phyloP scores from a whole-genome alignment of 2,888 invertebrate genomes.

The Tinea semifulvella region DNA sequence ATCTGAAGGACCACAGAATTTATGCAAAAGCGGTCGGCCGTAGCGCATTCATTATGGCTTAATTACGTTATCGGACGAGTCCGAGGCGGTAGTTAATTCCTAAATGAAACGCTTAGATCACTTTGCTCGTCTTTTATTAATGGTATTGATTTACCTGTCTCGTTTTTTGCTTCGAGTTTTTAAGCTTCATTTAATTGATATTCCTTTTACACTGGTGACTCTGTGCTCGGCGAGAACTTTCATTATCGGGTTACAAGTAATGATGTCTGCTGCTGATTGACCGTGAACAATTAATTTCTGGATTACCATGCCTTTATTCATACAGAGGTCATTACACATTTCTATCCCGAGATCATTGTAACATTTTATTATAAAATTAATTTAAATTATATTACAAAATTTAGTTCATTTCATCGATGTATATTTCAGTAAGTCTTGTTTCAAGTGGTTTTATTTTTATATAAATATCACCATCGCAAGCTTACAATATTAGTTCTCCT shows the following conservation, averaged over 20 bases:
- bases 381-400: too few relatives aligned
- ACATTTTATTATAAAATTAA: too few relatives aligned
- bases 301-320: constrained; percentile 11
- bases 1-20: constrained; percentile 20
- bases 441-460: too few relatives aligned
- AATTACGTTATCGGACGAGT: constrained; percentile 33
- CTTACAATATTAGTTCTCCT: too few relatives aligned
- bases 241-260: constrained; percentile 3
- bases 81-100: constrained; percentile 19
- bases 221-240: neutral
- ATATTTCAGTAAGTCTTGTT: too few relatives aligned
- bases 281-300: constrained; percentile 12
- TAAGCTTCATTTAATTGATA: neutral
- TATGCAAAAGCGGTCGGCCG: constrained; percentile 28
- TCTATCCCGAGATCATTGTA: neutral
- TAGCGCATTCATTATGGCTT: constrained; percentile 29
- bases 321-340: constrained; percentile 5
- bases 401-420: too few relatives aligned
- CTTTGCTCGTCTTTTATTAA: constrained; percentile 6
- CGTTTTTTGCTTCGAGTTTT: neutral
- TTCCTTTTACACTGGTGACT: neutral
- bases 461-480: too few relatives aligned
- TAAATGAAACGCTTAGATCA: constrained; percentile 26
- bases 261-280: constrained; percentile 6
- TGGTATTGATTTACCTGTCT: constrained; percentile 11